A percentile compares a stretch with the other conserved stretches of the same genome.
These are phyloP conservation scores for Phocoena sinus DNA, from an alignment of 2,113 vertebrate genomes.

Conservation along the genomic window DNA sequence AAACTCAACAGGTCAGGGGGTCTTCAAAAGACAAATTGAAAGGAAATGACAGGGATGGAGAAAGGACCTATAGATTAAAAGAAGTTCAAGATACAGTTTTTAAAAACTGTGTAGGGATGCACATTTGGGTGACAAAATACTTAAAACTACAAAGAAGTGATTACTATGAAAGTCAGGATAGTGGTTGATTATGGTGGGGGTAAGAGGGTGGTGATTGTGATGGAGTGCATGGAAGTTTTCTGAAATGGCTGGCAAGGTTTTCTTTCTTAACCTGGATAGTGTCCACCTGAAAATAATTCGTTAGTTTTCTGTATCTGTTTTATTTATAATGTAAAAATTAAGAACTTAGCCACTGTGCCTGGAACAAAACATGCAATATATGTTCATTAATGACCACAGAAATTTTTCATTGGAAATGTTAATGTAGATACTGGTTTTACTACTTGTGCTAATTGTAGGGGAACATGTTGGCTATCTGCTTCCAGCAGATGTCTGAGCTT, in stretches of 20 bases:
- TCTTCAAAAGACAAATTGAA: neutral
- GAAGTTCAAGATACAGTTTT: neutral
- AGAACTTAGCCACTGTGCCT: neutral
- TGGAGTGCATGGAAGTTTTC: neutral
- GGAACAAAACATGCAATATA: neutral
- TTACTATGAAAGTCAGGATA: neutral
- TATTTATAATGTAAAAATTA: conserved; percentile 3
- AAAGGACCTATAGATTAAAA: neutral
- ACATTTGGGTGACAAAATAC: neutral
- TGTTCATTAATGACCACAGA: neutral
- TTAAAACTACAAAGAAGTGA: neutral
- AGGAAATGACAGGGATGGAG: neutral
- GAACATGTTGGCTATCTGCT: neutral
- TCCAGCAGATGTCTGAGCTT: neutral
- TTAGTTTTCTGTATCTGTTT: conserved; percentile 14
- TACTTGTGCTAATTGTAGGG: neutral
- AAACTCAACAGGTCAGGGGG: neutral
- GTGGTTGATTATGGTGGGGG: neutral
- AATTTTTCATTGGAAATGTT: conserved; percentile 24
- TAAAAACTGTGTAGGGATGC: neutral
- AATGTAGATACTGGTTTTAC: neutral
- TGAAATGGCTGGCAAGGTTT: neutral
- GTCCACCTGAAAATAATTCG: neutral
- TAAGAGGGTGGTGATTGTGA: neutral
- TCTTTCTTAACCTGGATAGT: neutral